phyloP scores from a whole-genome alignment of 2,888 invertebrate species.

The Gonocerus acuteangulatus region DNA sequence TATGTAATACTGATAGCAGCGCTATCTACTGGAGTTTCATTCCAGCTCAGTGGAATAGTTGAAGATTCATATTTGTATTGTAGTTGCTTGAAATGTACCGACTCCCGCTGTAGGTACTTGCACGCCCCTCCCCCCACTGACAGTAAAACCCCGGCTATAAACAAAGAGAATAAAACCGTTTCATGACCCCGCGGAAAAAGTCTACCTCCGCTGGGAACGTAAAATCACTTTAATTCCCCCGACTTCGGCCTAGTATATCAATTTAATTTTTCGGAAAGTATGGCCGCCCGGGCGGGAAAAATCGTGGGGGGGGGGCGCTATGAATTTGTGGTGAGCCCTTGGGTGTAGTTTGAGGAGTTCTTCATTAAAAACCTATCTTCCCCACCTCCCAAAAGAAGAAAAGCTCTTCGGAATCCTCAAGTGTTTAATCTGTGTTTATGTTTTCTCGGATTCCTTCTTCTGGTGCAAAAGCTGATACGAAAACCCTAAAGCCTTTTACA shows the following conservation, averaged over 20 bases:
- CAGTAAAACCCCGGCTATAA: slow-evolving; percentile 10
- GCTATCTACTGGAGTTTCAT: too few relatives aligned
- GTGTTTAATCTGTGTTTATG: slow-evolving; percentile 15
- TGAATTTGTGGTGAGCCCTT: slow-evolving; percentile 19
- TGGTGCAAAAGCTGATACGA: background rate
- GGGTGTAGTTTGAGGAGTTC: slow-evolving; percentile 18
- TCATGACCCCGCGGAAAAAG: slow-evolving; percentile 7
- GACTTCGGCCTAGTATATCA: slow-evolving; percentile 14
- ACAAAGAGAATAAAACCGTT: slow-evolving; percentile 17
- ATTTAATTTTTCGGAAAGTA: slow-evolving; percentile 16
- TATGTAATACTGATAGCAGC: too few relatives aligned
- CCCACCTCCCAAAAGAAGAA: background rate
- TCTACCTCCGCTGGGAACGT: slow-evolving; percentile 10
- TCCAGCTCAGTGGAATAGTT: too few relatives aligned
- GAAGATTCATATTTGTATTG: too few relatives aligned
- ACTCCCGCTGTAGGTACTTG: too few relatives aligned
- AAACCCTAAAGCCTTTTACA: too few relatives aligned
- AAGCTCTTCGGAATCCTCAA: too few relatives aligned
- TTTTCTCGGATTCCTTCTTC: slow-evolving; percentile 17
- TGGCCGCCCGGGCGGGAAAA: background rate
- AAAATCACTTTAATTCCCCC: slow-evolving; percentile 15
- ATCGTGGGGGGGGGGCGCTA: slow-evolving; percentile 6
- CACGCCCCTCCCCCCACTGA: background rate
- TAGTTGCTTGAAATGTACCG: too few relatives aligned
- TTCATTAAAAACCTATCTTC: slow-evolving; percentile 20